Evolutionary conservation across 1,140 invertebrate species (phyloP), one percentile per base, ranked within the genome.

Genomic region (Drosophila serrata): DNA sequence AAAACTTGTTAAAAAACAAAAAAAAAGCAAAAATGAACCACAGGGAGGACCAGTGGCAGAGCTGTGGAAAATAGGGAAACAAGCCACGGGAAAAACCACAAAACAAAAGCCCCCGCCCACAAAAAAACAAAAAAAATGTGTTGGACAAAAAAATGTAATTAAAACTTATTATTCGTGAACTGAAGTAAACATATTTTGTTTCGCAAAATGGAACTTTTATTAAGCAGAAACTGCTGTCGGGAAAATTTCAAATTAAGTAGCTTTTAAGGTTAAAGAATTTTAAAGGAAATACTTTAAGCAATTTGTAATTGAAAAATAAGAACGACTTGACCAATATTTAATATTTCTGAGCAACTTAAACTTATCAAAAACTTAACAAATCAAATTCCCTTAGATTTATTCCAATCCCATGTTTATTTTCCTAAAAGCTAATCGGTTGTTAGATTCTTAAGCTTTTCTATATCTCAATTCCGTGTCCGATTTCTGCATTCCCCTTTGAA

Each of bases 1-100:
- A 77, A 77, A 77, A 77, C 31, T 55, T 53, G 31, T 72, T 58
- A 65, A 67, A 35, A 53, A n/a, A n/a, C n/a, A n/a, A n/a, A n/a
- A n/a, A n/a, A n/a, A n/a, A n/a, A n/a, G n/a, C n/a, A n/a, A n/a
- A n/a, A 51, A 64, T 51, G 15, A 63, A 31, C 35, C 27, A 13
- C 53, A 42, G 37, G 27, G 5, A 35, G 31, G 8, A 19, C 17
- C 39, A 40, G 39, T 4, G 43, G 22, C 22, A 24, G 43, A 46
- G 58, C 13, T 39, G 59, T 19, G 60, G 27, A 40, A 68, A 65
- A 49, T 19, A 39, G 12, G 39, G 24, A 65, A 74, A 55, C 43
- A 31, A 64, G 24, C 45, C 33, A 43, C n/a, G 15, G 27, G 8
- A 13, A 61, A 59, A 33, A 61, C 17, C 19, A 9, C 61, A 61